Evolutionary conservation across 2,888 invertebrate genomes (phyloP).

Genomic region (Atherix ibis): DNA sequence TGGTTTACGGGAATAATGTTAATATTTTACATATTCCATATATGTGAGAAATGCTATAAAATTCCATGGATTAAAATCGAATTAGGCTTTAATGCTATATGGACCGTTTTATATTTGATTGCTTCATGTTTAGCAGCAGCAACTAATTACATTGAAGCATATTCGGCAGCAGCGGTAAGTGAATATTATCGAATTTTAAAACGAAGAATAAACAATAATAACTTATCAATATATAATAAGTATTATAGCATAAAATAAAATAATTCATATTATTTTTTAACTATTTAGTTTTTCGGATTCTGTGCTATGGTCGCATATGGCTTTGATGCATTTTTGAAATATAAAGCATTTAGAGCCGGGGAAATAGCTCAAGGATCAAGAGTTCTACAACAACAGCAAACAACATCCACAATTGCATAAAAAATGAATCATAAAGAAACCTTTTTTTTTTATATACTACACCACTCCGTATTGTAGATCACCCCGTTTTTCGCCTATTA

Average conservation of each 20-base stretch:
- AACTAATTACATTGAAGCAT: constrained; percentile 37
- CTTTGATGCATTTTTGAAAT: constrained; percentile 66
- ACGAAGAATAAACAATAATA: constrained; percentile 3
- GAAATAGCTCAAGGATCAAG: constrained; percentile 51
- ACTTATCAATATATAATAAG: too few species aligned
- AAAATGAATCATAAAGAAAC: not conserved
- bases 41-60: constrained; percentile 68
- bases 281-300: constrained; percentile 72
- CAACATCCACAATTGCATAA: constrained; percentile 12
- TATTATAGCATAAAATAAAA: too few species aligned
- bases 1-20: constrained; percentile 71
- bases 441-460: too few species aligned
- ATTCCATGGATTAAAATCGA: constrained; percentile 80
- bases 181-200: constrained; percentile 7
- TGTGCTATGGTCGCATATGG: constrained; percentile 64
- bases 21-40: constrained; percentile 66
- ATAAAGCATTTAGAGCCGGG: constrained; percentile 45
- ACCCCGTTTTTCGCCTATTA: too few species aligned
- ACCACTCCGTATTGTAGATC: too few species aligned
- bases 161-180: constrained; percentile 52
- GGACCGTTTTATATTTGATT: constrained; percentile 59
- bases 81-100: constrained; percentile 54
- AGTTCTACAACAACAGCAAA: constrained; percentile 13
- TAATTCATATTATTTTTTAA: constrained; percentile 17
- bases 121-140: constrained; percentile 55